phyloP scores from a whole-genome alignment of 2,113 vertebrate species.

The Odontesthes bonariensis region DNA sequence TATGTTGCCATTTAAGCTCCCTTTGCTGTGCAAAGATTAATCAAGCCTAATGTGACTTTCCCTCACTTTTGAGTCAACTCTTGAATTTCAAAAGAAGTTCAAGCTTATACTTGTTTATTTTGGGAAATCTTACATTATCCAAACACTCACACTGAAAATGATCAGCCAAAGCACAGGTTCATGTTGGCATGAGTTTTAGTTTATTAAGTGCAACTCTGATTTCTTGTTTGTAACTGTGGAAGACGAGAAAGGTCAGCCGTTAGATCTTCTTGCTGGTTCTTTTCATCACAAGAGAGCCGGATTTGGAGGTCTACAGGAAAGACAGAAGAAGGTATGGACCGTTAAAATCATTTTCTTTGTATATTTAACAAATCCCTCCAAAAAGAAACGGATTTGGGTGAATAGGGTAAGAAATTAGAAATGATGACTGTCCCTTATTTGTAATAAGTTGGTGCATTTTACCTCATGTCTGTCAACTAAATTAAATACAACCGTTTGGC shows the following conservation, averaged over 20 bases:
- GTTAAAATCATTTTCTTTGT: background rate
- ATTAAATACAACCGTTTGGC: too few species aligned
- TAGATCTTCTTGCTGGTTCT: slow-evolving; percentile 79
- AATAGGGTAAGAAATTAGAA: background rate
- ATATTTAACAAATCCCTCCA: background rate
- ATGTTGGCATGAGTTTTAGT: slow-evolving; percentile 20
- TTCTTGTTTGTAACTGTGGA: slow-evolving; percentile 32
- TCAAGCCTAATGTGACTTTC: background rate
- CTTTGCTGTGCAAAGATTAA: too few species aligned
- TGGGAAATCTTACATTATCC: background rate
- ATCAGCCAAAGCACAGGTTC: slow-evolving; percentile 7
- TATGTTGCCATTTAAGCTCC: too few species aligned
- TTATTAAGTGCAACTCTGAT: slow-evolving; percentile 51
- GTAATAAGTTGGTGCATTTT: background rate
- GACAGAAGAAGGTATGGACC: background rate
- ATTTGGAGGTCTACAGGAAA: slow-evolving; percentile 62
- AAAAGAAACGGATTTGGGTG: background rate
- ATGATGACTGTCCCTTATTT: too few species aligned
- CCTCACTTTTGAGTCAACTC: background rate
- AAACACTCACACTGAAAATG: background rate
- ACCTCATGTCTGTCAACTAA: background rate
- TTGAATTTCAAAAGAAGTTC: too few species aligned
- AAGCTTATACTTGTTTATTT: too few species aligned
- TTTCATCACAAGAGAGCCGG: slow-evolving; percentile 63
- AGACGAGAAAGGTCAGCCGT: slow-evolving; percentile 31